Conservation (phyloP, 2,888 invertebrate species). For the Carterocephalus palaemon region DNA sequence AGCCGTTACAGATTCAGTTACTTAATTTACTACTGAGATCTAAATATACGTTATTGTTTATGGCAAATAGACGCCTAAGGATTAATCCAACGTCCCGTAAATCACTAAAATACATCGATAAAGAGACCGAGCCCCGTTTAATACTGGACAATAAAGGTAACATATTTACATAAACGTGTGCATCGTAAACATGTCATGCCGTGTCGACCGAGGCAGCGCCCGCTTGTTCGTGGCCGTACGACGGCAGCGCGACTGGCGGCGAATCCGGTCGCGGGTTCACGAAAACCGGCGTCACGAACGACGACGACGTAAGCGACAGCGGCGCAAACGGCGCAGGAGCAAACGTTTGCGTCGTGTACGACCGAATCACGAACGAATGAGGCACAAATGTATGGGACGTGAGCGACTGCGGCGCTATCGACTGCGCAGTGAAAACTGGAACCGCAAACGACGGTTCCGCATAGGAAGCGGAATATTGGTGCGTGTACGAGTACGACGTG, state of each 20-base stretch:
- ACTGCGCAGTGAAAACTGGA: too few species aligned
- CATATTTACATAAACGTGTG: constrained; percentile 51
- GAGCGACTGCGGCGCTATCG: background rate
- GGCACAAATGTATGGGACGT: background rate
- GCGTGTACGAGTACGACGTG: too few species aligned
- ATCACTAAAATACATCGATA: constrained; percentile 18
- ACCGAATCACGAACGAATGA: background rate
- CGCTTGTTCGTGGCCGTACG: too few species aligned
- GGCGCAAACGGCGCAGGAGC: background rate
- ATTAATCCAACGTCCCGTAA: constrained; percentile 28
- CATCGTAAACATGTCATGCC: constrained; percentile 47
- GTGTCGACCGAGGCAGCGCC: constrained; percentile 31
- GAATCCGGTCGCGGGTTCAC: too few species aligned
- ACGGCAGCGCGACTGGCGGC: background rate
- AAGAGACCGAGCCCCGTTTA: constrained; percentile 10
- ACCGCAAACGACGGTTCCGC: too few species aligned
- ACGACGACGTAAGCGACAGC: background rate
- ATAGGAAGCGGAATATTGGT: too few species aligned
- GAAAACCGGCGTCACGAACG: background rate
- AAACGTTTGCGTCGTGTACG: background rate
- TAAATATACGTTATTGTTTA: constrained; percentile 55
- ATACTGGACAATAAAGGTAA: constrained; percentile 39
- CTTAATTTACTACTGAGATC: constrained; percentile 71
- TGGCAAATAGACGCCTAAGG: constrained; percentile 49
- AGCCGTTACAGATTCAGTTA: constrained; percentile 43